Evolutionary conservation across 64 coral and sea anemone species (phyloP).

Genomic region (Actinia tenebrosa): DNA sequence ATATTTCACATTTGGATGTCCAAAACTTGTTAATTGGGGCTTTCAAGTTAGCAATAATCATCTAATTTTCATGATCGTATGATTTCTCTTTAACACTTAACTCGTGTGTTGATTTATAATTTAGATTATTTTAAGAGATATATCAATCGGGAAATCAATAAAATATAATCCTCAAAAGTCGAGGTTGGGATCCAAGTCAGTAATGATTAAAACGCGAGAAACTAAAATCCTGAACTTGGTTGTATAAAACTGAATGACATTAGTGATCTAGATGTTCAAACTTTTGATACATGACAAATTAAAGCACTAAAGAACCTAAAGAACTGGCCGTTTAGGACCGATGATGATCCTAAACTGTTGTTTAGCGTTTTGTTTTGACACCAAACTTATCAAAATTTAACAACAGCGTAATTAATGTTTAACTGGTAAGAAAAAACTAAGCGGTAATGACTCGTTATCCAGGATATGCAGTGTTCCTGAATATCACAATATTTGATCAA

Average conservation of each 20-base stretch:
- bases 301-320: no score
- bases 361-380: neutral
- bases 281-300: no score
- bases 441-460: neutral
- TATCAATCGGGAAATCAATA: neutral
- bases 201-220: neutral
- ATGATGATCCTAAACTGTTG: no score
- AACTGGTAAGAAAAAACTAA: neutral
- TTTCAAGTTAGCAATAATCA: neutral
- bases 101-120: neutral
- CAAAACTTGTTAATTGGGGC: neutral
- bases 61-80: neutral
- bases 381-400: constrained; percentile 14
- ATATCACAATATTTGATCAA: neutral
- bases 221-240: no score
- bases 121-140: constrained; percentile 1
- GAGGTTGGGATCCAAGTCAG: neutral
- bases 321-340: no score
- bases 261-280: no score
- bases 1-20: neutral
- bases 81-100: constrained; percentile 4
- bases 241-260: no score
- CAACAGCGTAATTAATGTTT: neutral
- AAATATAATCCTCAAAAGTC: neutral
- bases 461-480: neutral